Base-by-base conservation (phyloP, 1,140 invertebrate genomes). In the Whitmania pigra region DNA sequence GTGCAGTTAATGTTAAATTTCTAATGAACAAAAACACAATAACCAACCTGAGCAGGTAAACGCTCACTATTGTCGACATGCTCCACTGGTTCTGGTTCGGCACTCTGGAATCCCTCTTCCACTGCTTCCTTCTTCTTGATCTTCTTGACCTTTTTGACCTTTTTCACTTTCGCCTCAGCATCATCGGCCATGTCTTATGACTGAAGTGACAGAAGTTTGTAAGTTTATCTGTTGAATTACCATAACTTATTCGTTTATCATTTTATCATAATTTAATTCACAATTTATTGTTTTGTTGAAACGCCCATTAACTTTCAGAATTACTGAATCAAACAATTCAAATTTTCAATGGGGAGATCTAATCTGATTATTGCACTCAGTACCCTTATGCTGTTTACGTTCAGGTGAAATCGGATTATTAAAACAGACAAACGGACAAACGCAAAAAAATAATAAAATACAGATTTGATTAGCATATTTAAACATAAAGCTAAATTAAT, bases 61-160 rank as follows among this genome's bases (percentile, higher is more conserved):
- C 57, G 7, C 22, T 63, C 57, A 63, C 7, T n/a, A 15, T 63
- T 63, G 29, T 63, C 57, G 57, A 31, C 22, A 63, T 13, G 22
- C 29, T 63, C 57, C 22, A 31, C 11, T 63, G 57, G 57, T 31
- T 63, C 57, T 13, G 22, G 57, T 18, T 63, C 57, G 2, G 22
- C 29, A 15, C 57, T 63, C 57, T 7, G 22, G 57, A 49, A 49
- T 49, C 22, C 57, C 18, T 22, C 57, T 63, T 22, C 57, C 29
- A 63, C 57, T 1, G 22, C 57, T 18, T 63, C 29, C 29, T 63
- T 63, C 57, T 63, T 63, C 11, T 25, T 31, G 57, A 63, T 18
- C 29, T 63, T 63, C 57, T 63, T 63, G 57, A 63, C 57, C 29
- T 63, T 63, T 63, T 63, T 63, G 57, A 63, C 57, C 22, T 25